A percentile compares a stretch with the other conserved stretches of the same genome.
Conservation (phyloP, 2,888 invertebrate genomes). For the Cremastobaeus sp. region DNA sequence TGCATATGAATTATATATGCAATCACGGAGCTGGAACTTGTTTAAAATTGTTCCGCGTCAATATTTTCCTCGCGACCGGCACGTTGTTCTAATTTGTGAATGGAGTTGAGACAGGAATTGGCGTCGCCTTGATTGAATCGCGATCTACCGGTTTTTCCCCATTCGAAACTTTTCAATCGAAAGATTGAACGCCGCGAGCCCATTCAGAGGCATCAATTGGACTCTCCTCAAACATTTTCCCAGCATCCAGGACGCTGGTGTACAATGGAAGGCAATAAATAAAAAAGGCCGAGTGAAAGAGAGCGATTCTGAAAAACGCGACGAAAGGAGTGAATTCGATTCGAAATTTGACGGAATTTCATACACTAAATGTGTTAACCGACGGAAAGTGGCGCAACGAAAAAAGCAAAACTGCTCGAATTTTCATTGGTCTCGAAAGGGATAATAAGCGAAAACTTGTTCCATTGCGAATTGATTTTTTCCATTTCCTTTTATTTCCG, state of each 20-base stretch:
- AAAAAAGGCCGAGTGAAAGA: slow-evolving; percentile 16
- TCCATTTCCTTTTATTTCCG: slow-evolving; percentile 26
- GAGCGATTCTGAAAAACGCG: slow-evolving; percentile 7
- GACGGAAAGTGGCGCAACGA: slow-evolving; percentile 5
- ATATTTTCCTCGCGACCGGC: slow-evolving; percentile 30
- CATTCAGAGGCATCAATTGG: slow-evolving; percentile 75
- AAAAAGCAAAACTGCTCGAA: background rate
- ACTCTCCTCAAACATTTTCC: slow-evolving; percentile 55
- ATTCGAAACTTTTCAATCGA: slow-evolving; percentile 76
- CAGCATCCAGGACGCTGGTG: slow-evolving; percentile 37
- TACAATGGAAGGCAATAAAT: slow-evolving; percentile 36
- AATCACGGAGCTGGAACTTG: slow-evolving; percentile 14
- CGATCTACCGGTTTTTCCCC: slow-evolving; percentile 58
- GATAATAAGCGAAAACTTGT: slow-evolving; percentile 20
- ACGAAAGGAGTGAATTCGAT: slow-evolving; percentile 18
- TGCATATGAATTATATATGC: slow-evolving; percentile 47
- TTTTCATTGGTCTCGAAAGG: slow-evolving; percentile 12
- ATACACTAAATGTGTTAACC: slow-evolving; percentile 10
- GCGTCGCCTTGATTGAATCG: slow-evolving; percentile 57
- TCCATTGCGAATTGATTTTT: slow-evolving; percentile 17
- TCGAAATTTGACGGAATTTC: slow-evolving; percentile 33
- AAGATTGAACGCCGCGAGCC: slow-evolving; percentile 68
- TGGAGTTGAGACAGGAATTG: slow-evolving; percentile 53
- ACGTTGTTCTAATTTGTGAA: slow-evolving; percentile 40
- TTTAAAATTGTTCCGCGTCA: slow-evolving; percentile 17